Evolutionary conservation across 2,888 invertebrate species (phyloP), one percentile per base, ranked within the genome.

Genomic region (Ochropleura leucogaster): DNA sequence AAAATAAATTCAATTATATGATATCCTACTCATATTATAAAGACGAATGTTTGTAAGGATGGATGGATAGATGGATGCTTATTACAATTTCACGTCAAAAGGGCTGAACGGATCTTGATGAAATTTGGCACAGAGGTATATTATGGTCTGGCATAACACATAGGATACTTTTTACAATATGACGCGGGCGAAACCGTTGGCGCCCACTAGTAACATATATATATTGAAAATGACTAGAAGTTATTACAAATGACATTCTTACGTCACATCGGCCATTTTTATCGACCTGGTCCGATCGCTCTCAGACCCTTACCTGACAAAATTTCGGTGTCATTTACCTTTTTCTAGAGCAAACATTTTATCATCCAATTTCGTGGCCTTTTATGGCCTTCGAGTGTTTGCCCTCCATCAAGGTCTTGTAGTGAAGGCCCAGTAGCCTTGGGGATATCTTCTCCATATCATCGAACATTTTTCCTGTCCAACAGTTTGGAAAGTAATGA

Each of bases 401-500:
- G 18, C 10, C 46, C 49, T 55, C 18, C 57, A 57, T 63, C 47
- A 72, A 62, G 60, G 46, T 30, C 62, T 63, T 53, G 30, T 63
- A 65, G 51, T 53, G 30, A 69, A 62, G 40, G 47, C 51, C 42
- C 55, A 64, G 46, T 60, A 51, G 60, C 57, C 65, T 71, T 69
- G 51, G 30, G 4, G 57, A 71, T 83, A 75, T 80, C 68, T 68
- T 60, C 47, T 68, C 12, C 53, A 42, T 62, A 64, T 72, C 49
- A 67, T 68, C 53, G 66, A 79, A 73, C 67, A 74, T 63, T 75
- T 64, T 69, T 62, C 18, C 55, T 69, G 30, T 71, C 47, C 68
- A 68, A 64, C 60, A 71, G 53, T 64, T 85, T 82, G 74, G 80
- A 82, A 84, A 67, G 80, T 72, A 84, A 80, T 72, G 80, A 84